Evolutionary conservation across 2,113 vertebrate species (phyloP).

Genomic region (Malurus elegans): DNA sequence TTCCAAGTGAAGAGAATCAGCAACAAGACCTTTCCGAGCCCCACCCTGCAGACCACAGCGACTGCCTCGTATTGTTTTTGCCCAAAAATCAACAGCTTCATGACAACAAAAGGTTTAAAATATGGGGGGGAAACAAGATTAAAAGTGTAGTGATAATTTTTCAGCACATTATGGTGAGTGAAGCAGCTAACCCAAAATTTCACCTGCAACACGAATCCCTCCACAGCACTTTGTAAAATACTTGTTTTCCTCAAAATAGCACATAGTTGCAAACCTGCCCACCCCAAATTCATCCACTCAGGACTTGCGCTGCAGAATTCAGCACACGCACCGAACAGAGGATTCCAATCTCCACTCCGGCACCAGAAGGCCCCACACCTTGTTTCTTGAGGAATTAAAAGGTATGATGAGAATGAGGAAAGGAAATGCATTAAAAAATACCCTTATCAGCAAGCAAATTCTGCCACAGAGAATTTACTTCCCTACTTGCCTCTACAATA

Average conservation of each 20-base stretch:
- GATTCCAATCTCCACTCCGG: not conserved
- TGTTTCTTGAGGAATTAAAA: not conserved
- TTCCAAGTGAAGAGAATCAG: constrained; percentile 61
- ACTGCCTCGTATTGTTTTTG: constrained; percentile 64
- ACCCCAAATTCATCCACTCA: accelerated
- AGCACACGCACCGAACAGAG: accelerated
- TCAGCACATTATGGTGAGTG: accelerated
- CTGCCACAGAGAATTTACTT: not conserved
- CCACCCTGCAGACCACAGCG: constrained; percentile 65
- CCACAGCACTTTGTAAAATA: not conserved
- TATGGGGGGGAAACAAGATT: not conserved
- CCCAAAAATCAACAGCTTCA: constrained; percentile 52
- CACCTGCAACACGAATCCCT: not conserved
- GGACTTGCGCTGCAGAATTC: not conserved
- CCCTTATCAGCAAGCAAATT: not conserved
- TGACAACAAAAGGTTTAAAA: not conserved
- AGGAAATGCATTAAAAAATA: not conserved
- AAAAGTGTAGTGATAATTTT: not conserved
- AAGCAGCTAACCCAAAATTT: not conserved
- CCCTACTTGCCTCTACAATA: not conserved
- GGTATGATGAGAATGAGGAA: constrained; percentile 52
- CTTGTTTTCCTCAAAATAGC: not conserved
- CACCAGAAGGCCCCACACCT: not conserved
- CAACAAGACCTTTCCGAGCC: constrained; percentile 49
- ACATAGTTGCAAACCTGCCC: not conserved